Evolutionary conservation across 2,113 vertebrate genomes (phyloP).

Genomic region (Ancistrus triradiatus): DNA sequence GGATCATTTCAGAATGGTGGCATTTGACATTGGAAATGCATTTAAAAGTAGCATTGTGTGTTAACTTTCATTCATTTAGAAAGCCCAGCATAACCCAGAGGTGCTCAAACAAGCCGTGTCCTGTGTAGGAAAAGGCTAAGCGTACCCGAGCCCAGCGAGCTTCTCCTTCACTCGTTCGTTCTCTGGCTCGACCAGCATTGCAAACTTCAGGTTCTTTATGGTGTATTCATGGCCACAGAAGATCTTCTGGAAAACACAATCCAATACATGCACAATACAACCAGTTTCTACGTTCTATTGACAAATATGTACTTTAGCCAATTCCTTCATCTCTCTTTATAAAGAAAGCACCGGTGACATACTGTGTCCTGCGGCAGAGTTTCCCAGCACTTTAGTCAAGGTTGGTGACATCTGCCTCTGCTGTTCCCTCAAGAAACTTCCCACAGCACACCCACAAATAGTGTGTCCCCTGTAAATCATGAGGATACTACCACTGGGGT

Average conservation of each 20-base stretch:
- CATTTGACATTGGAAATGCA: no score
- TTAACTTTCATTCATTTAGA: no score
- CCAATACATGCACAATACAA: no score
- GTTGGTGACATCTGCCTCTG: constrained; percentile 94
- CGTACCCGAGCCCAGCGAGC: constrained; percentile 91
- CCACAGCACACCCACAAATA: constrained; percentile 95
- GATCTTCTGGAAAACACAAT: constrained; percentile 77
- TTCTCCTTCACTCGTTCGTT: constrained; percentile 78
- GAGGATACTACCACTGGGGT: neutral
- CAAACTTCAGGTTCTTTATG: constrained; percentile 95
- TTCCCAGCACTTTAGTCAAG: constrained; percentile 82
- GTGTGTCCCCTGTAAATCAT: constrained; percentile 79
- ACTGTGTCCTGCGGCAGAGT: constrained; percentile 86
- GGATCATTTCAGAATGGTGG: no score
- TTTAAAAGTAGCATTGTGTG: no score
- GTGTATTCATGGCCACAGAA: constrained; percentile 98
- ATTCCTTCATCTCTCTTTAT: neutral
- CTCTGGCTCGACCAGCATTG: constrained; percentile 84
- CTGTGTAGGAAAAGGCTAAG: no score
- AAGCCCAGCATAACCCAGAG: no score
- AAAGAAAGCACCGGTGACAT: constrained; percentile 41
- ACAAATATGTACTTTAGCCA: no score
- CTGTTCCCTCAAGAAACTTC: constrained; percentile 95
- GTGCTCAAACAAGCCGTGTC: no score
- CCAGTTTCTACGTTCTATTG: no score